Evolutionary conservation across 1,140 invertebrate genomes (phyloP), one percentile per base, ranked within the genome.

Genomic region (Pollicipes pollicipes): DNA sequence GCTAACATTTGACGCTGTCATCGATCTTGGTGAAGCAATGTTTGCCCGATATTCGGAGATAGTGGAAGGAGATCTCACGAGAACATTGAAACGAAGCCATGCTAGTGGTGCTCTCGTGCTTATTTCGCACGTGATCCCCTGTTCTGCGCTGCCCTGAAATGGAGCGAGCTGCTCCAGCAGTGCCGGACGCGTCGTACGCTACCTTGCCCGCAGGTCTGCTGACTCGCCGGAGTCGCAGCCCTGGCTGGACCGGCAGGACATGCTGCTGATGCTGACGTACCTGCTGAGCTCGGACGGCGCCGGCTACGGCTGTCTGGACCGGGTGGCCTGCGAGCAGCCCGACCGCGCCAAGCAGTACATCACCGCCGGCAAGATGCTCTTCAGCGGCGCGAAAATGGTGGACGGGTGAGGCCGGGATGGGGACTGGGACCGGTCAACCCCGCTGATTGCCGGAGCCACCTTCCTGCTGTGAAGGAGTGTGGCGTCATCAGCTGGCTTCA

Each of bases 321-420:
- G 85, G 31, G 83, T 89, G 3, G 86, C 89, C 69, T 93, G 90
- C 74, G 85, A 87, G 74, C 84, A 86, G 71, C 89, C 89, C 0
- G 78, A 83, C 58, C 84, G 88, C 64, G 88, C 89, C 16, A 85
- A 83, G 64, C 82, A 88, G 70, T 93, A 92, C 77, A 81, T 86
- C 8, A 84, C 85, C 24, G 89, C 88, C 3, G 88, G 86, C 26
- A 87, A 90, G 73, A 84, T 90, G 71, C 21, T 64, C 24, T n/a
- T 64, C 24, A n/a, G 63, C 27, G 63, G 21, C 4, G 63, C 63
- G 6, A 64, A 64, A n/a, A n/a, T 64, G 21, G 63, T 21, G 3
- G 63, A 64, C 63, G 26, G 26, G 63, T 64, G 27, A 64, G 63
- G 6, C 6, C 6, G 35, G 35, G n/a, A n/a, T n/a, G n/a, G n/a